These are phyloP conservation scores for Atta colombica DNA, from an alignment of 1,140 invertebrate species.

Conservation along the genomic window DNA sequence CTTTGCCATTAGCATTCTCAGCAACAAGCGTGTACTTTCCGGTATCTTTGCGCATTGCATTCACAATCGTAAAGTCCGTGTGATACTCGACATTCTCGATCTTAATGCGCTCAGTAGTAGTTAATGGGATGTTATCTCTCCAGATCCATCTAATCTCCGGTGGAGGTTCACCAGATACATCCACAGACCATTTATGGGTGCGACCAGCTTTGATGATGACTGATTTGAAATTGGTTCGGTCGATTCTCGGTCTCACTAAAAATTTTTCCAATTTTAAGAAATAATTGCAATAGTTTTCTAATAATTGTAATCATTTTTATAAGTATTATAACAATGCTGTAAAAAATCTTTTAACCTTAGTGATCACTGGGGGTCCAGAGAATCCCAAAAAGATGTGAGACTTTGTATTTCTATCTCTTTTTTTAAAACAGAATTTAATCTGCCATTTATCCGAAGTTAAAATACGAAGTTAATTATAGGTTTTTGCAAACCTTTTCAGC, in stretches of 20 bases:
- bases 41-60: slow-evolving; percentile 94
- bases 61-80: slow-evolving; percentile 94
- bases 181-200: slow-evolving; percentile 97
- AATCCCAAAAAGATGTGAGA: too few species aligned
- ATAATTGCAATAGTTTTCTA: too few species aligned
- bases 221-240: slow-evolving; percentile 95
- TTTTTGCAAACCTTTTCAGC: too few species aligned
- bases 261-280: slow-evolving; percentile 2
- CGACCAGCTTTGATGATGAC: slow-evolving; percentile 95
- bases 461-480: too few species aligned
- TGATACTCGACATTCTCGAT: slow-evolving; percentile 97
- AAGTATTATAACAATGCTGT: background rate
- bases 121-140: slow-evolving; percentile 93
- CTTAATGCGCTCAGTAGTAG: slow-evolving; percentile 94
- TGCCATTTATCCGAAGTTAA: too few species aligned
- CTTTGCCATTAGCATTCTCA: slow-evolving; percentile 96
- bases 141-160: slow-evolving; percentile 95
- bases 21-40: slow-evolving; percentile 96
- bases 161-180: slow-evolving; percentile 95
- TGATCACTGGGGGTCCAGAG: too few species aligned
- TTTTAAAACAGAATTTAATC: too few species aligned
- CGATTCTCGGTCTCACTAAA: slow-evolving; percentile 96
- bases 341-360: background rate
- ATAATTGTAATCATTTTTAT: too few species aligned
- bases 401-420: too few species aligned